Base-by-base conservation (phyloP, 2,888 invertebrate species). In the Hylaea fasciaria region DNA sequence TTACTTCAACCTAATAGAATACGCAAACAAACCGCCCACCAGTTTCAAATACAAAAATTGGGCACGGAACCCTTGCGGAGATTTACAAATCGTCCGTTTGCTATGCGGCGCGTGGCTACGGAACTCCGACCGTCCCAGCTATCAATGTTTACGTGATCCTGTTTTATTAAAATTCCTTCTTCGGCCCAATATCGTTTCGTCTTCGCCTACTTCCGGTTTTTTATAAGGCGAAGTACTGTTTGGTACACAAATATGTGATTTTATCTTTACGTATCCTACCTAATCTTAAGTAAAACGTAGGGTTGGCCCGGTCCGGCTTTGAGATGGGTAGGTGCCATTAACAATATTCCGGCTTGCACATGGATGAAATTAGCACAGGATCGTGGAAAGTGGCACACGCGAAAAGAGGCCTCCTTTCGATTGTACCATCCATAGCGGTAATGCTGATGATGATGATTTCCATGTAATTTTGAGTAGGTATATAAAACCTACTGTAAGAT, bases 151-250 rank as follows among this genome's bases (percentile, higher is more conserved):
- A 88, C 89, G 88, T 86, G 89, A 86, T 83, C 78, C 72, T 76
- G 71, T 81, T 85, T 87, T 90, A 90, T 89, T 89, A 90, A 90
- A 90, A 90, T 88, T 86, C 86, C 78, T 77, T 73, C 80, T 83
- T 82, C 79, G 75, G 73, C 76, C 79, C 80, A 78, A 80, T 81
- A 78, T 83, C 79, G 74, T 76, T 76, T 44, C 59, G 54, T 62
- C 67, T 78, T 76, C 78, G 76, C 73, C 76, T 72, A 74, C 64
- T 71, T 68, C 68, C 72, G 76, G 77, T 80, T 81, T 77, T 73
- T 80, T 82, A 82, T 82, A 81, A 78, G 74, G 74, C n/a, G 28
- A 71, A 71, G 68, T 65, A 73, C 72, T 71, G 46, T 22, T 32
- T 8, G 35, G 14, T 49, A 22, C 29, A 40, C 11, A 59, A 39